Conservation (phyloP, 1,140 invertebrate genomes). For the Zaprionus capensis region DNA sequence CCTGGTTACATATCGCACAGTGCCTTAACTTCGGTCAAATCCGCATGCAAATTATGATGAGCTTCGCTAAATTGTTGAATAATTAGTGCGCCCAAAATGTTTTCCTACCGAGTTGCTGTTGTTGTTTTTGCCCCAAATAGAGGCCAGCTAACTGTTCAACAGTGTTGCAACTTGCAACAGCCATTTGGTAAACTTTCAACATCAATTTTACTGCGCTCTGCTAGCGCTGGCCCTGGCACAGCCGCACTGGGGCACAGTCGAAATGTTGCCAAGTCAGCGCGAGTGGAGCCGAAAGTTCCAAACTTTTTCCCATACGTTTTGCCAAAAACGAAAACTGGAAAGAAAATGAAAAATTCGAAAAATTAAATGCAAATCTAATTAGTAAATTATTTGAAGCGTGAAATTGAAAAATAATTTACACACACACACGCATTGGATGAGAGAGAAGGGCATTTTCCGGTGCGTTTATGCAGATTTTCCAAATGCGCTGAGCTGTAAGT, state of each 20-base stretch:
- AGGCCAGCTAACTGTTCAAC: constrained; percentile 41
- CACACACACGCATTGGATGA: constrained; percentile 5
- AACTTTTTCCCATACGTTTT: constrained; percentile 56
- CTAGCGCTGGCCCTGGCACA: not conserved
- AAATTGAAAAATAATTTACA: constrained; percentile 79
- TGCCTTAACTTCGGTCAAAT: constrained; percentile 59
- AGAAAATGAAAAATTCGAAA: constrained; percentile 42
- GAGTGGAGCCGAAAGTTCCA: constrained; percentile 26
- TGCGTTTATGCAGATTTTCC: constrained; percentile 71
- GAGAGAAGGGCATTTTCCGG: constrained; percentile 21
- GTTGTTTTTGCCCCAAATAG: constrained; percentile 33
- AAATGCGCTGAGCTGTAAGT: constrained; percentile 73
- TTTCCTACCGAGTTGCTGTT: not conserved
- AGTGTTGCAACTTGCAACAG: constrained; percentile 27
- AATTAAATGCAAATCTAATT: constrained; percentile 83
- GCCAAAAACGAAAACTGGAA: constrained; percentile 22
- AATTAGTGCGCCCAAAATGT: constrained; percentile 53
- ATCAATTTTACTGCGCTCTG: constrained; percentile 13
- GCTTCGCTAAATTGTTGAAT: constrained; percentile 73
- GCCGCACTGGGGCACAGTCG: constrained; percentile 3
- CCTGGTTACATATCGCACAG: constrained; percentile 42
- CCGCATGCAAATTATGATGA: constrained; percentile 80
- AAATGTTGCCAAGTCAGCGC: constrained; percentile 71
- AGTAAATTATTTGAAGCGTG: constrained; percentile 83
- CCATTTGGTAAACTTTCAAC: constrained; percentile 27